phyloP scores from a whole-genome alignment of 2,113 vertebrate species.

The Cyanoramphus novaezelandiae region DNA sequence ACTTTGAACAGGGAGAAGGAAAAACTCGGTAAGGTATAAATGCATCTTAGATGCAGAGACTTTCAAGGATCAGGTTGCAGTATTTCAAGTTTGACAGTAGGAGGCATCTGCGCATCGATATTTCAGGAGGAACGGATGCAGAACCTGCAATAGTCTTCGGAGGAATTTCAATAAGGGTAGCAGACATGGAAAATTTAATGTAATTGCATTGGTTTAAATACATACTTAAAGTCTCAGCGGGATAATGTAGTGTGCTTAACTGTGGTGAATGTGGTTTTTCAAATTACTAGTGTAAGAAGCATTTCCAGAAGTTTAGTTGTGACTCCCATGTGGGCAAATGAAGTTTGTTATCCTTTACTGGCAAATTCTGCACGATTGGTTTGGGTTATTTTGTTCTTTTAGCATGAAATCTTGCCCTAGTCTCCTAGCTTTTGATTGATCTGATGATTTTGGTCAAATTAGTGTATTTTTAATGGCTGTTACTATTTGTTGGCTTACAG shows the following conservation, averaged over 20 bases:
- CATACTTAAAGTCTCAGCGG: neutral
- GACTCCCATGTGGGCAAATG: neutral
- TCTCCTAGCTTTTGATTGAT: neutral
- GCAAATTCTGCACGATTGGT: neutral
- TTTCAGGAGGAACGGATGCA: neutral
- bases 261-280: neutral
- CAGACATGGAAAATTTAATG: neutral
- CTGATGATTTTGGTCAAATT: neutral
- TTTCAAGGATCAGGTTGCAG: neutral
- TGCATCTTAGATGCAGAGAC: neutral
- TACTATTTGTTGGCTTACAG: neutral
- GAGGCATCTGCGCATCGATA: constrained; percentile 37
- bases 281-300: neutral
- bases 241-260: neutral
- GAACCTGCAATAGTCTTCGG: neutral
- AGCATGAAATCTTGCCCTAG: neutral
- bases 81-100: constrained; percentile 53
- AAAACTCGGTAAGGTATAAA: neutral
- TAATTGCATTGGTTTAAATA: neutral
- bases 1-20: neutral
- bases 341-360: neutral
- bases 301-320: neutral
- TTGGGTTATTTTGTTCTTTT: neutral
- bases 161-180: neutral
- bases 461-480: neutral